Evolutionary conservation across 2,113 vertebrate genomes (phyloP).

Genomic region (Larimichthys polyactis): DNA sequence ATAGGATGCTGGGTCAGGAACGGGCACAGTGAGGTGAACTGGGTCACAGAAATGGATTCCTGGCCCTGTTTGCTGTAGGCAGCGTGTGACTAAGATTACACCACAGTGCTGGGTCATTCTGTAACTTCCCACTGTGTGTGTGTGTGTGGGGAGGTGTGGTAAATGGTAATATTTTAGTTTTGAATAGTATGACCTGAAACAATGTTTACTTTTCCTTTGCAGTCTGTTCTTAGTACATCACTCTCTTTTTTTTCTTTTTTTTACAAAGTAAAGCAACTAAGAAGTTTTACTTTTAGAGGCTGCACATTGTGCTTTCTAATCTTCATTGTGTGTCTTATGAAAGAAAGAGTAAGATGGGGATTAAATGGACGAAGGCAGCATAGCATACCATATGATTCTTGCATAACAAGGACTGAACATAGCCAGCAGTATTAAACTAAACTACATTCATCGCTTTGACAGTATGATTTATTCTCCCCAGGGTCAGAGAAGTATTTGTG

Average conservation of each 20-base stretch:
- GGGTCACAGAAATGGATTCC: slow-evolving; percentile 55
- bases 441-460: neutral
- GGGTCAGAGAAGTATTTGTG: neutral
- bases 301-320: neutral
- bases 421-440: neutral
- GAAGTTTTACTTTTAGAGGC: neutral
- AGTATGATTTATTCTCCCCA: neutral
- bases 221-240: neutral
- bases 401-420: neutral
- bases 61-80: slow-evolving; percentile 57
- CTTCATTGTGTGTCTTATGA: neutral
- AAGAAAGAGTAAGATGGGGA: neutral
- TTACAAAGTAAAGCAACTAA: neutral
- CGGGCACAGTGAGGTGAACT: slow-evolving; percentile 43
- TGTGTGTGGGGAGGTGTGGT: neutral
- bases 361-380: slow-evolving; percentile 12
- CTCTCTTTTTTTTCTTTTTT: neutral
- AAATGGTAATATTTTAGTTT: neutral
- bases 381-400: slow-evolving; percentile 1
- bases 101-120: slow-evolving; percentile 57
- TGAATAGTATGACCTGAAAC: neutral
- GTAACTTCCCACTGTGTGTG: slow-evolving; percentile 51
- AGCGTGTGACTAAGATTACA: slow-evolving; percentile 77
- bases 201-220: neutral
- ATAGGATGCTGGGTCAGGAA: slow-evolving; percentile 32